A percentile compares a stretch with the other conserved stretches of the same genome.
Evolutionary conservation across 1,140 invertebrate species (phyloP).

Genomic region (Brachionus koreanus): DNA sequence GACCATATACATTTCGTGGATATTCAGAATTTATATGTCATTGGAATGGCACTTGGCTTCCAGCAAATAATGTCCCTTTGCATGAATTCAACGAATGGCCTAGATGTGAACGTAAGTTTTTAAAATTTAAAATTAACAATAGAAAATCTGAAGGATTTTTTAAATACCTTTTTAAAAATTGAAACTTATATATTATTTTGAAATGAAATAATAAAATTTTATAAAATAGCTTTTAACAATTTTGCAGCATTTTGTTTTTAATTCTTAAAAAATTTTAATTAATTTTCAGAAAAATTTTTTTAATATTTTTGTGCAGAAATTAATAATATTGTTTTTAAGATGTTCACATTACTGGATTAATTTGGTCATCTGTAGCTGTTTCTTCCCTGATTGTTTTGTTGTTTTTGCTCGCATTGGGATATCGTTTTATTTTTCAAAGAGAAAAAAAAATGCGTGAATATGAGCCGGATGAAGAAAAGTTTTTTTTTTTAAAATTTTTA

Average conservation of each 20-base stretch:
- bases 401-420: not conserved
- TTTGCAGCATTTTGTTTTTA: too few relatives aligned
- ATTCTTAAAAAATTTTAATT: too few relatives aligned
- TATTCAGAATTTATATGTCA: slow-evolving; percentile 26
- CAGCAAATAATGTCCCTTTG: slow-evolving; percentile 7
- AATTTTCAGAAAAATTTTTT: too few relatives aligned
- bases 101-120: slow-evolving; percentile 42
- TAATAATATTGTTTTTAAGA: not conserved
- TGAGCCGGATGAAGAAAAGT: slow-evolving; percentile 6
- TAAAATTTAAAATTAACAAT: too few relatives aligned
- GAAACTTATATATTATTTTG: too few relatives aligned
- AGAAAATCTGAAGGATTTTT: not conserved
- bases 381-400: slow-evolving; percentile 12
- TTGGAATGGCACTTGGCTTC: slow-evolving; percentile 44
- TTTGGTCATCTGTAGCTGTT: slow-evolving; percentile 22
- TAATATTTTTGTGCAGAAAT: too few relatives aligned
- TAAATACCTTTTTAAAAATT: too few relatives aligned
- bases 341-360: not conserved
- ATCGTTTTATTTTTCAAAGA: slow-evolving; percentile 26
- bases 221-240: too few relatives aligned
- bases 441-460: not conserved
- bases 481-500: not conserved
- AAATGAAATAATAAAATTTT: too few relatives aligned
- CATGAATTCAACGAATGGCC: slow-evolving; percentile 40
- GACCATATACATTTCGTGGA: slow-evolving; percentile 22